These are phyloP conservation scores for Alosa sapidissima DNA, from an alignment of 2,797 vertebrate genomes.

Conservation along the genomic window DNA sequence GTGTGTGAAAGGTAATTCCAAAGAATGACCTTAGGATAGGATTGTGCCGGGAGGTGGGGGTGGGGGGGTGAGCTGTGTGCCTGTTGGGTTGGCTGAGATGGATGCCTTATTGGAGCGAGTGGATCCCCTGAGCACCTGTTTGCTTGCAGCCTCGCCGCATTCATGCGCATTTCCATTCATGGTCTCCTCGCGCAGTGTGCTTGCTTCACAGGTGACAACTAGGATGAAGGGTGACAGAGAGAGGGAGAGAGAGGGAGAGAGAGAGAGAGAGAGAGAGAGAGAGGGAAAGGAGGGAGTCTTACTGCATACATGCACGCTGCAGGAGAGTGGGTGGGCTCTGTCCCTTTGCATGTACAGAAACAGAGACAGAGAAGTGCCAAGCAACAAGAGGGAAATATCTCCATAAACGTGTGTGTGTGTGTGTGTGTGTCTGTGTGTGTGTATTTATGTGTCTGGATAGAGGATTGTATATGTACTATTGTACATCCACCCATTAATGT, in stretches of 20 bases:
- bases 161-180: slow-evolving; percentile 1
- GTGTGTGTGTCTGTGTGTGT: neutral
- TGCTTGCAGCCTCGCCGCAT: neutral
- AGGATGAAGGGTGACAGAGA: neutral
- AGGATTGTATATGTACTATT: neutral
- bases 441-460: neutral
- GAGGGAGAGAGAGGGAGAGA: neutral
- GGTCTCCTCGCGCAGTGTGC: neutral
- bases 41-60: neutral
- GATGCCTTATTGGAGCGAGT: neutral
- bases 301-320: neutral
- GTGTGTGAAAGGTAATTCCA: neutral
- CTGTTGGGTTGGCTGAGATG: neutral
- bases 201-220: neutral
- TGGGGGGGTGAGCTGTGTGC: neutral
- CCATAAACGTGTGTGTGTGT: neutral
- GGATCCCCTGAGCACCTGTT: neutral
- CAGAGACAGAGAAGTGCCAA: neutral
- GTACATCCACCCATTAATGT: neutral
- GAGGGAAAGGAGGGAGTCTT: no score
- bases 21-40: neutral
- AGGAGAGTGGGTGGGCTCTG: slow-evolving; percentile 20
- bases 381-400: neutral
- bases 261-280: neutral
- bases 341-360: slow-evolving; percentile 12